Base-by-base conservation (phyloP, 2,797 vertebrate species). In the Intellagama lesueurii region DNA sequence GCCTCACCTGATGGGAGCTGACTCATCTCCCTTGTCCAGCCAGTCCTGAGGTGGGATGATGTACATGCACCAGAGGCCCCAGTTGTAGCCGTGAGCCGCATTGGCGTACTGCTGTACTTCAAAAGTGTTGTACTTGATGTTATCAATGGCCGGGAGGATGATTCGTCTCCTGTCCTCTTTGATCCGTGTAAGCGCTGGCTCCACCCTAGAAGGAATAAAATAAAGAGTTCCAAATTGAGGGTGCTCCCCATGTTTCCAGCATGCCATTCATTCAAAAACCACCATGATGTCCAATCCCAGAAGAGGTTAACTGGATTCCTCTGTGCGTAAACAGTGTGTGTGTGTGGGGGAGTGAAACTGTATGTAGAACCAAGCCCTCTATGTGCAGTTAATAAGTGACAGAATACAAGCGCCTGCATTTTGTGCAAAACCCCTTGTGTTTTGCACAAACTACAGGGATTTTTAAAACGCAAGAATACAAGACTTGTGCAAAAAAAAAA, bases 21-120 rank as follows among this genome's bases (percentile, higher is more conserved):
- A 98, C 96, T 99, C 98, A 3, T 99, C 99, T 0, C 98, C 99
- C 44, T 98, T 98, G 95, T 99, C 98, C 90, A 99, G 97, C 99
- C 99, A 99, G 92, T 99, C 99, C 96, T 98, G 98, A 0, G 99
- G 99, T 0, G 99, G 99, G 91, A 98, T 98, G 93, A 99, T 99
- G 96, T 99, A 99, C 99, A 99, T 99, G 94, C 99, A 99, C 99
- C 99, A 99, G 90, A 99, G 97, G 0, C 99, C 99, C 99, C 99
- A 99, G 97, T 98, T 99, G 96, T 99, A 99, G 94, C 99, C 99
- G 0, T 99, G 99, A 84, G 99, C 99, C 0, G 99, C 98, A 0
- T 98, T 99, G 94, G 99, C 98, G 0, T 99, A 99, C 92, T 99
- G 99, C 96, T 99, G 99, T 92, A 99, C 98, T 92, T 99, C 99